Base-by-base conservation (phyloP, 2,797 vertebrate species). In the Syngnathus rostellatus region DNA sequence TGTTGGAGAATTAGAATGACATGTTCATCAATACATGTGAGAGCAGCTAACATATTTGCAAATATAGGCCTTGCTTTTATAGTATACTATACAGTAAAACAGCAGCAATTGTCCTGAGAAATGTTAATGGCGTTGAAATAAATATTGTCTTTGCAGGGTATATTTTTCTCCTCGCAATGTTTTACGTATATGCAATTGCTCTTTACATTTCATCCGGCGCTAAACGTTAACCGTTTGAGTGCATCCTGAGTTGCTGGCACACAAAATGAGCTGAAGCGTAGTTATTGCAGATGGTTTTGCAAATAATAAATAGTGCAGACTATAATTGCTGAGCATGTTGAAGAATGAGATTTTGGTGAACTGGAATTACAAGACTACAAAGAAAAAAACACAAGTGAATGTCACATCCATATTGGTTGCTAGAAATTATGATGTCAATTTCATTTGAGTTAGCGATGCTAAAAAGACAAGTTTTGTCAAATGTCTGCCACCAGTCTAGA, bases 1-100 rank as follows among this genome's bases (percentile, higher is more conserved):
- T 71, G 78, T 78, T 87, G 77, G 81, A 82, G 75, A 86, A 83
- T 77, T 74, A 83, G 73, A 81, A 73, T 81, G 74, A 82, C 83
- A 76, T 79, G 76, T 76, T 79, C 81, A 78, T 80, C 79, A 72
- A 73, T 77, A 69, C 64, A 68, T 64, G 54, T 68, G 66, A 67
- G 75, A 74, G 55, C 71, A 2, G 66, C 46, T 25, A 25, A 59
- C n/a, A 14, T 40, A 60, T n/a, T 11, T 1, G 8, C 58, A 41
- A 61, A 23, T 43, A 23, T 43, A 23, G 43, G 12, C 5, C 11
- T 16, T 41, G 11, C n/a, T 14, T 43, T 31, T 31, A 31, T 4
- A 31, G 31, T 31, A 31, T 31, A 31, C 31, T 31, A 31, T 31
- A 31, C 31, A 4, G 31, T 31, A 31, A 57, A 37, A 37, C 31